Conservation (phyloP, 2,797 vertebrate genomes). For the Neomorphus geoffroyi region DNA sequence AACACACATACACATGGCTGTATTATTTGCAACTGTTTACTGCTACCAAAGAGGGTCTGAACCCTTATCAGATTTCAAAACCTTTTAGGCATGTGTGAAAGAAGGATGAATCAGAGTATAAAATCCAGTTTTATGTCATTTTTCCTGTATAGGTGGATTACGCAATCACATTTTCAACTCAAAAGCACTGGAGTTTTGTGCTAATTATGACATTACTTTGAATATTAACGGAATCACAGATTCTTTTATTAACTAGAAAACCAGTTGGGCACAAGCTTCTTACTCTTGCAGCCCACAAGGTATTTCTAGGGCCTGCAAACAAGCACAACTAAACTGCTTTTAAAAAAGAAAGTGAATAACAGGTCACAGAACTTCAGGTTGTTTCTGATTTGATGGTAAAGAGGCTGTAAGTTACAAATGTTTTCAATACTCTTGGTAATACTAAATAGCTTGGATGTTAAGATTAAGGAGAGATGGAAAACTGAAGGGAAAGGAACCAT, state of each 20-base stretch:
- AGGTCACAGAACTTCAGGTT: background rate
- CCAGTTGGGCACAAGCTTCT: background rate
- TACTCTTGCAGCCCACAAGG: background rate
- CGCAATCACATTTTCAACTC: rapidly evolving
- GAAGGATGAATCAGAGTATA: background rate
- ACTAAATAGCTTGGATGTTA: background rate
- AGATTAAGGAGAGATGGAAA: background rate
- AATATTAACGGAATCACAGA: background rate
- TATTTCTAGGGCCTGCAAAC: background rate
- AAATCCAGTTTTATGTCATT: background rate
- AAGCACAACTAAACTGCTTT: background rate
- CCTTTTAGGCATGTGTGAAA: background rate
- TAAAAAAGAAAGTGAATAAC: background rate
- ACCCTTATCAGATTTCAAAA: conserved; percentile 10
- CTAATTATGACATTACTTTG: background rate
- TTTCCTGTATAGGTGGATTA: background rate
- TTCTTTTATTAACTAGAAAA: background rate
- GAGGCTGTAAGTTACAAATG: background rate
- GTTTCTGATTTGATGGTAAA: background rate
- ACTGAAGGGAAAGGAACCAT: background rate
- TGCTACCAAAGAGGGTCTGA: background rate
- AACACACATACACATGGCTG: background rate
- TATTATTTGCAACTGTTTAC: background rate
- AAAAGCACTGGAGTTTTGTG: background rate
- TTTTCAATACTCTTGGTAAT: background rate